Base-by-base conservation (phyloP, 2,797 vertebrate genomes). In the Aotus griseimembra region DNA sequence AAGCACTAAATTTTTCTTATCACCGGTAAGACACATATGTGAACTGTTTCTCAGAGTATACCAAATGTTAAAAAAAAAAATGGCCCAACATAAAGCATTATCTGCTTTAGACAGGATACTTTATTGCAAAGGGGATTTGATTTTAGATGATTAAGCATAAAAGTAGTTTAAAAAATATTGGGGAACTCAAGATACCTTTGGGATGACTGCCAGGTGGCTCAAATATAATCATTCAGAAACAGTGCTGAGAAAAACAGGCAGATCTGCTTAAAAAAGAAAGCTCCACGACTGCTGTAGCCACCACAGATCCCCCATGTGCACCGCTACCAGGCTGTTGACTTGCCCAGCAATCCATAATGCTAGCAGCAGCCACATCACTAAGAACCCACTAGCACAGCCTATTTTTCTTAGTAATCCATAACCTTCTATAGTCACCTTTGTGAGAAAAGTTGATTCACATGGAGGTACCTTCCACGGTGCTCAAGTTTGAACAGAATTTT, bases 141-240 rank as follows among this genome's bases (percentile, higher is more conserved):
- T 75, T 88, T 94, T 89, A 79, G 13, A 85, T 77, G 33, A 77
- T 64, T 77, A 85, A 90, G 6, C 12, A 92, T 57, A 28, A 88
- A 70, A 76, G 5, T 55, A 15, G 22, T 77, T 89, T 55, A n/a
- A 72, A 95, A n/a, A 44, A 55, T 39, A 33, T n/a, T 44, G 22
- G 5, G 44, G 30, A 44, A 15, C 9, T 77, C 36, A 64, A 67
- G 86, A 81, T 75, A 58, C 5, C 24, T 64, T 91, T 50, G n/a
- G 17, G 30, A 55, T 52, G 7, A 85, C 28, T 44, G 26, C 5
- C 7, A 72, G 24, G 67, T 20, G 58, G 10, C 58, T 50, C n/a
- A 87, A 76, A 17, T 73, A 20, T 46, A 80, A 87, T 81, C 14
- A 36, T 87, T 92, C 64, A 83, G 39, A 75, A 89, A 80, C 33